Percentiles rank a stretch among this genome's conserved stretches.
These are phyloP conservation scores for Halictus quadricinctus DNA, from an alignment of 2,888 invertebrate genomes.

Conservation along the genomic window DNA sequence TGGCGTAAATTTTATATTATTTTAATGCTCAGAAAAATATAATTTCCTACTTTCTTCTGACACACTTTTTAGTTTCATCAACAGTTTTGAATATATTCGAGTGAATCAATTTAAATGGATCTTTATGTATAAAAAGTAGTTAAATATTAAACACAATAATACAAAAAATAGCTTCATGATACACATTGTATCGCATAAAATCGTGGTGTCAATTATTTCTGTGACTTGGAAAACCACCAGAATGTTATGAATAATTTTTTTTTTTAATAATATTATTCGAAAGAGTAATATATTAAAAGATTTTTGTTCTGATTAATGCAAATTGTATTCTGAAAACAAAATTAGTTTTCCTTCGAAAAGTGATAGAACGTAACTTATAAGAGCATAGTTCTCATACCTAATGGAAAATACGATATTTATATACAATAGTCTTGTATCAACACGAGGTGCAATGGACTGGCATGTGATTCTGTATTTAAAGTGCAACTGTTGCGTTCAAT, in stretches of 20 bases:
- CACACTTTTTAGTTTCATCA: background rate
- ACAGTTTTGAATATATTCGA: background rate
- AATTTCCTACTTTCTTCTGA: background rate
- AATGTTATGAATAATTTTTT: background rate
- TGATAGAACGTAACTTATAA: conserved; percentile 36
- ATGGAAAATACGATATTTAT: conserved; percentile 66
- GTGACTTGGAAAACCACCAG: background rate
- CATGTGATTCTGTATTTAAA: conserved; percentile 80
- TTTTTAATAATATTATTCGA: background rate
- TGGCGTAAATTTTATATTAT: background rate
- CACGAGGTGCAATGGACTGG: conserved; percentile 76
- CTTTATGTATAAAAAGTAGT: background rate
- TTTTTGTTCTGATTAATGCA: background rate
- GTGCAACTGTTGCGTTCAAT: conserved; percentile 79
- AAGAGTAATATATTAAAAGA: conserved; percentile 11
- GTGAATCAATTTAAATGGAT: background rate
- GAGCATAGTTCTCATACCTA: conserved; percentile 60
- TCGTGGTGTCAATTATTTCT: background rate
- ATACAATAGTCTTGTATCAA: conserved; percentile 63
- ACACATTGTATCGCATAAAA: background rate
- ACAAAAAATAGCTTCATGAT: background rate
- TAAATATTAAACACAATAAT: conserved; percentile 1
- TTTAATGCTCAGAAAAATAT: background rate
- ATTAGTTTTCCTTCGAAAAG: conserved; percentile 37
- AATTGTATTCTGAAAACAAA: conserved; percentile 1